Percentiles rank a stretch among this genome's conserved stretches.
phyloP scores from a whole-genome alignment of 2,113 vertebrate genomes.

The Otocyon megalotis region DNA sequence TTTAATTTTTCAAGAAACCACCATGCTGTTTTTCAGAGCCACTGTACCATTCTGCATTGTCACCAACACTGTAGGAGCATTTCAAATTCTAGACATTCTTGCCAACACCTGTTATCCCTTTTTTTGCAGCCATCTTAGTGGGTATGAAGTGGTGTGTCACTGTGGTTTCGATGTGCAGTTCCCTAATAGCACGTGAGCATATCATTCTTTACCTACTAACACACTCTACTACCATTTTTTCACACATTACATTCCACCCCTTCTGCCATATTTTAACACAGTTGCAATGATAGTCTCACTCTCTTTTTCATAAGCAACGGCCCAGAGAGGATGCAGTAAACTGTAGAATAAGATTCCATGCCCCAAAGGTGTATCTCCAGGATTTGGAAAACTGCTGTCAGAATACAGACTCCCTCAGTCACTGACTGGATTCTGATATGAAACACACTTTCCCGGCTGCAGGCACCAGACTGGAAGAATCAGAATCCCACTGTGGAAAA shows the following conservation, averaged over 20 bases:
- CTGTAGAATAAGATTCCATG: neutral
- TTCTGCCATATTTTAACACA: neutral
- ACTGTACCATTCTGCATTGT: neutral
- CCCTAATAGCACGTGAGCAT: slow-evolving; percentile 12
- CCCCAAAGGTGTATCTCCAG: neutral
- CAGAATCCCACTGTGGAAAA: neutral
- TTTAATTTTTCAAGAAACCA: slow-evolving; percentile 34
- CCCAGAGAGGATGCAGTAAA: slow-evolving; percentile 33
- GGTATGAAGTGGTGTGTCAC: neutral
- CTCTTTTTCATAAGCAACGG: neutral
- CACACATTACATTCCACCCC: neutral
- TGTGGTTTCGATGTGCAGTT: slow-evolving; percentile 12
- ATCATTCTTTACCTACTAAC: slow-evolving; percentile 22
- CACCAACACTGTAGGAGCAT: neutral
- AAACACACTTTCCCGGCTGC: neutral
- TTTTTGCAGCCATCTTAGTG: neutral
- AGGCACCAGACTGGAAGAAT: neutral
- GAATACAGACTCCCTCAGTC: neutral
- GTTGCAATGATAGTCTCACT: neutral
- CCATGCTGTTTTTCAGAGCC: neutral
- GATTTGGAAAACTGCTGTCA: neutral
- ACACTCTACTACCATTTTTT: slow-evolving; percentile 13
- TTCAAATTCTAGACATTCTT: neutral
- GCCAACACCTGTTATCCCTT: slow-evolving; percentile 1
- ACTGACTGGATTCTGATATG: neutral